Base-by-base conservation (phyloP, 2,113 vertebrate species). In the Athene cunicularia region DNA sequence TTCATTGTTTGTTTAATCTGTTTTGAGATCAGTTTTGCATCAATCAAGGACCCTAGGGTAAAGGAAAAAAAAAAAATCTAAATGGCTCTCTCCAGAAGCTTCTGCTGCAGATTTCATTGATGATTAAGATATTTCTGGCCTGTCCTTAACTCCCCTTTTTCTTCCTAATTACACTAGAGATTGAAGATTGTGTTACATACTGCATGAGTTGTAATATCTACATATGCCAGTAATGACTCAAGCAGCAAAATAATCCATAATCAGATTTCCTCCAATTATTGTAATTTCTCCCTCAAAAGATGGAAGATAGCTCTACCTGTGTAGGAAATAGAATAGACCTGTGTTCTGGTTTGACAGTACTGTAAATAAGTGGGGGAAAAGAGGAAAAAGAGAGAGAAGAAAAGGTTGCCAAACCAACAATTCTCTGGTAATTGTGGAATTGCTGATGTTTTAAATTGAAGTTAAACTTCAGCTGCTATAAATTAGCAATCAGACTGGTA, bases 1-100 rank as follows among this genome's bases (percentile, higher is more conserved):
- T 94, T 90, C 92, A 92, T 96, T 95, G 81, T 88, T 96, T 83
- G 85, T 86, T 32, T 95, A 85, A 94, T 96, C 76, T 95, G 86
- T 87, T 95, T 79, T 79, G 93, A 89, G 62, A 93, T 91, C 73
- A 49, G 39, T 91, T 96, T 81, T 91, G 64, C 35, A 64, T 79
- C 58, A 95, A 87, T 79, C 45, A 64, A 80, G 76, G 60, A 89
- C 85, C 72, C 58, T 39, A 28, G 15, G 27, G 30, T 37, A 37
- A 37, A 37, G 37, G 28, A 14, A 1, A 1, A 27, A 21, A 56
- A 30, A 43, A 53, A 17, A 30, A 49, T n/a, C 70, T 49, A 33
- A 89, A 64, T 91, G 72, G 7, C 27, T 70, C 56, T 84, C 64
- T 96, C 60, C 73, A 95, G 93, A 94, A 97, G 76, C 80, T 95